These are phyloP conservation scores for Lateolabrax maculatus DNA, from an alignment of 2,797 vertebrate species.

Conservation along the genomic window DNA sequence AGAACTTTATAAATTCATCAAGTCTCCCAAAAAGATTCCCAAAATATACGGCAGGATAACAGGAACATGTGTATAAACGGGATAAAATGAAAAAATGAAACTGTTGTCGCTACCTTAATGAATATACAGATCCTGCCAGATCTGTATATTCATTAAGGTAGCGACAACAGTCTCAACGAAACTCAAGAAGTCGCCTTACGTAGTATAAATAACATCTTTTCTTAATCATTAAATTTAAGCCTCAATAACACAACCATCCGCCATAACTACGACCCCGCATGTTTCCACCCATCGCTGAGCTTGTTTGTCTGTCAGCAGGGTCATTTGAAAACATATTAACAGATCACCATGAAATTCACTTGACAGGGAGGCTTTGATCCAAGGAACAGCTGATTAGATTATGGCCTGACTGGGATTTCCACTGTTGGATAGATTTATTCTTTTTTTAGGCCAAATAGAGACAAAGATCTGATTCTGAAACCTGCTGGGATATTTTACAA, in stretches of 20 bases:
- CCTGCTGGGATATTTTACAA: background rate
- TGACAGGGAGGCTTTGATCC: conserved; percentile 9
- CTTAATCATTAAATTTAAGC: background rate
- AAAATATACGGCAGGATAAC: too few relatives aligned
- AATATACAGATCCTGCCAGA: too few relatives aligned
- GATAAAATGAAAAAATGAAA: too few relatives aligned
- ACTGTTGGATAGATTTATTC: background rate
- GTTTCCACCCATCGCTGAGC: conserved; percentile 12
- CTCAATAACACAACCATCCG: background rate
- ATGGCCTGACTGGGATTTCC: conserved; percentile 22
- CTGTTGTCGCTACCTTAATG: too few relatives aligned
- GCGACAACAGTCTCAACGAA: too few relatives aligned
- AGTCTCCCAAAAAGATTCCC: too few relatives aligned
- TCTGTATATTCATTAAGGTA: too few relatives aligned
- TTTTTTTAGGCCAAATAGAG: background rate
- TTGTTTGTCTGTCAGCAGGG: background rate
- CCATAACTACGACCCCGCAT: background rate
- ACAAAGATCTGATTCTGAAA: conserved; percentile 25
- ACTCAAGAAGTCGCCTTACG: too few relatives aligned
- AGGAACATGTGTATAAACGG: too few relatives aligned
- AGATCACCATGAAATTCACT: background rate
- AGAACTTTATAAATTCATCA: too few relatives aligned
- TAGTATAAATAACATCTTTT: background rate
- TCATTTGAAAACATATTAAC: background rate
- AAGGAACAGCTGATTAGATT: conserved; percentile 33